These are phyloP conservation scores for Boloria selene DNA, from an alignment of 2,888 invertebrate genomes.

Conservation along the genomic window DNA sequence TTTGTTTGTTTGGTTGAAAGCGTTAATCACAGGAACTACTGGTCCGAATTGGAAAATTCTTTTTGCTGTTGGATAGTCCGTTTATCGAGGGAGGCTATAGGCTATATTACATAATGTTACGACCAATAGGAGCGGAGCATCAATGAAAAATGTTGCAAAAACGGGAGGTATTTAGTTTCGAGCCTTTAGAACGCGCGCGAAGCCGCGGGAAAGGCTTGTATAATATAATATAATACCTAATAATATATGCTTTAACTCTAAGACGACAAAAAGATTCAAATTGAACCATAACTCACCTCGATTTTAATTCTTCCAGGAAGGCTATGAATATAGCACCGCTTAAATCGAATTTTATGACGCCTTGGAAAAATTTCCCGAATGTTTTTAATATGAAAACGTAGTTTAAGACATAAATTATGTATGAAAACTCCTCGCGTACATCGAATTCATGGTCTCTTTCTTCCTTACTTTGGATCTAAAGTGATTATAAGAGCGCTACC, in stretches of 20 bases:
- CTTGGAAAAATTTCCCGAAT: constrained; percentile 47
- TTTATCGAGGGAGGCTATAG: too few relatives aligned
- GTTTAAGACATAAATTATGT: constrained; percentile 49
- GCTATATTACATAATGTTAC: too few relatives aligned
- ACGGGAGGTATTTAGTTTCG: too few relatives aligned
- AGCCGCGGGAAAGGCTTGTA: too few relatives aligned
- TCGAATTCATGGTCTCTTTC: constrained; percentile 28
- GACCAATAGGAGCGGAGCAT: too few relatives aligned
- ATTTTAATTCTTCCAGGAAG: constrained; percentile 3
- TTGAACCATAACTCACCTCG: constrained; percentile 16
- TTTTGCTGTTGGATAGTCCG: too few relatives aligned
- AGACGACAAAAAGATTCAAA: constrained; percentile 1
- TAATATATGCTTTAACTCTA: background rate
- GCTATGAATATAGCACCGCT: constrained; percentile 20
- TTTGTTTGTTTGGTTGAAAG: too few relatives aligned
- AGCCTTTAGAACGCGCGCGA: too few relatives aligned
- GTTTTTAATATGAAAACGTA: constrained; percentile 52
- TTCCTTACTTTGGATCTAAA: constrained; percentile 14
- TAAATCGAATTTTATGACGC: constrained; percentile 24
- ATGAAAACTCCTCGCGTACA: constrained; percentile 21
- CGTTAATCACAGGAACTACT: too few relatives aligned
- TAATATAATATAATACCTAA: too few relatives aligned
- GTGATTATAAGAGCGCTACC: constrained; percentile 18
- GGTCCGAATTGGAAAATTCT: too few relatives aligned
- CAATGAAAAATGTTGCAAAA: too few relatives aligned